phyloP scores from a whole-genome alignment of 2,888 invertebrate genomes.

The Rutpela maculata region DNA sequence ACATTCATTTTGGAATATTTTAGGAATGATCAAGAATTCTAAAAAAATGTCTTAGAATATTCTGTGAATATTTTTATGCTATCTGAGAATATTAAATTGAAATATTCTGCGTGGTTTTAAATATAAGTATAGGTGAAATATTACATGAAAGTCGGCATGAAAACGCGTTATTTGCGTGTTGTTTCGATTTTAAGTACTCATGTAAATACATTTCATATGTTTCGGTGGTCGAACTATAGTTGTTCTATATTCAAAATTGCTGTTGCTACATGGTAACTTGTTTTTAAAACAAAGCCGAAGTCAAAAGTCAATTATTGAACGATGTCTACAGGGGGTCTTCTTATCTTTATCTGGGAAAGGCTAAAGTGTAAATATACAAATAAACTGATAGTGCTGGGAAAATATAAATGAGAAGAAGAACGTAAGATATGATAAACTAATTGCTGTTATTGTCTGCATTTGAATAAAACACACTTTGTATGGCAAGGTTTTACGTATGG shows the following conservation, averaged over 20 bases:
- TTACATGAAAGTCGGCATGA: too few species aligned
- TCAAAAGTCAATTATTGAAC: conserved; percentile 39
- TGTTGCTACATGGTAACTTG: conserved; percentile 15
- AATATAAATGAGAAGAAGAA: conserved; percentile 14
- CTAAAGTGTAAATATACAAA: conserved; percentile 34
- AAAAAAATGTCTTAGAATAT: too few species aligned
- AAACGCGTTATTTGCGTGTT: too few species aligned
- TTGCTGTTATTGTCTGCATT: not conserved
- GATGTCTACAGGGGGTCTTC: conserved; percentile 39
- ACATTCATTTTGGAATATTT: too few species aligned
- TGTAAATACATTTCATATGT: too few species aligned
- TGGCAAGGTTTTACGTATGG: not conserved
- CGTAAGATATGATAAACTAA: not conserved
- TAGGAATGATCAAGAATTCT: too few species aligned
- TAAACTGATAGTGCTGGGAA: conserved; percentile 29
- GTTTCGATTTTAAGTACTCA: too few species aligned
- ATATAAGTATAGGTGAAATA: too few species aligned
- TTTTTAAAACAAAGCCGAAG: conserved; percentile 4
- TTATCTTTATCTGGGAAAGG: conserved; percentile 35
- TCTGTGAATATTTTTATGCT: too few species aligned
- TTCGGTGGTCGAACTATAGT: not conserved
- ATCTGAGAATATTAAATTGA: too few species aligned
- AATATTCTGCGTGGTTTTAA: too few species aligned
- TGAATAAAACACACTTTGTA: not conserved
- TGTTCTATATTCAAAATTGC: not conserved